Conservation (phyloP, 2,888 invertebrate species). For the Dasysyrphus tricinctus region DNA sequence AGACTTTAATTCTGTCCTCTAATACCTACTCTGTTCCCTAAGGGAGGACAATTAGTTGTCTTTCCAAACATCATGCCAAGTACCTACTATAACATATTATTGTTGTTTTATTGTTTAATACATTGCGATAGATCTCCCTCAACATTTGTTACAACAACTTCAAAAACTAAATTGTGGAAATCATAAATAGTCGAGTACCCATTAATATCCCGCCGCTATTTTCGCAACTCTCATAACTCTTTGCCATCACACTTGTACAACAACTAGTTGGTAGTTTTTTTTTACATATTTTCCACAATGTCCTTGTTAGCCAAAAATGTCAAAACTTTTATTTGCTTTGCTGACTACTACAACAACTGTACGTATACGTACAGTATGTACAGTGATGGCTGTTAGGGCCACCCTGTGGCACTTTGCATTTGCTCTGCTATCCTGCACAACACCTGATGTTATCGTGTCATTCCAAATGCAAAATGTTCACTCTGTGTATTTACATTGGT, state of each 20-base stretch:
- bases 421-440: constrained; percentile 47
- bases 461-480: constrained; percentile 34
- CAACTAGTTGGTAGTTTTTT: neutral
- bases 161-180: constrained; percentile 13
- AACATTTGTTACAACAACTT: constrained; percentile 12
- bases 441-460: constrained; percentile 65
- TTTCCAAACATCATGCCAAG: neutral
- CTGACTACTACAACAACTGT: constrained; percentile 10
- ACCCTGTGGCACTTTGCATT: constrained; percentile 42
- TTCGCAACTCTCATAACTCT: constrained; percentile 24
- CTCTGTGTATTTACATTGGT: constrained; percentile 60
- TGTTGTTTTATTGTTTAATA: neutral
- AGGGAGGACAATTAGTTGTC: neutral
- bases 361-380: neutral
- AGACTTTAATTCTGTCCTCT: too few relatives aligned
- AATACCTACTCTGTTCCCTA: too few relatives aligned
- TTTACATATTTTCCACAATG: constrained; percentile 27
- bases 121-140: neutral
- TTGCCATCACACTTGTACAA: constrained; percentile 1
- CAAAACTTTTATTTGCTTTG: constrained; percentile 46
- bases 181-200: constrained; percentile 27
- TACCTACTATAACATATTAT: too few relatives aligned
- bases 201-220: constrained; percentile 23
- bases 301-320: constrained; percentile 48
- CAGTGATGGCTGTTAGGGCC: constrained; percentile 39